phyloP scores from a whole-genome alignment of 2,113 vertebrate genomes.

The Onychostruthus taczanowskii region DNA sequence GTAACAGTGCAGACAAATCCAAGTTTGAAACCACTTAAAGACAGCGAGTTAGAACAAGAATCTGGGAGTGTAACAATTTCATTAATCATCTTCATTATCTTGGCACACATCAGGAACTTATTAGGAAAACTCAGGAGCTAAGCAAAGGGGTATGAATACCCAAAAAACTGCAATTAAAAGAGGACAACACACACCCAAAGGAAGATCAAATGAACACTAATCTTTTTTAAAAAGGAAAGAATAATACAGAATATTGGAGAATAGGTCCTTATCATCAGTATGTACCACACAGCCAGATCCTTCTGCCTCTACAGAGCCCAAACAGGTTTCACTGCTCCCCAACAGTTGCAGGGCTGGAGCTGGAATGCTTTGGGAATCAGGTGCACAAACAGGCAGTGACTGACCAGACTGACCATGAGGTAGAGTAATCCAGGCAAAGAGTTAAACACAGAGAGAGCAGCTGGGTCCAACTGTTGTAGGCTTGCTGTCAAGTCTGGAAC shows the following conservation, averaged over 20 bases:
- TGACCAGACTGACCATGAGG: not conserved
- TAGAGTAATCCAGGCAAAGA: not conserved
- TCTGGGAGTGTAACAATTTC: slow-evolving; percentile 50
- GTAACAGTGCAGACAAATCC: not conserved
- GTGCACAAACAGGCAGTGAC: not conserved
- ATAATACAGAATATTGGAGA: not conserved
- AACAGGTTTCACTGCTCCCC: not conserved
- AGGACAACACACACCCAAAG: slow-evolving; percentile 36
- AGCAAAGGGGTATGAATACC: slow-evolving; percentile 25
- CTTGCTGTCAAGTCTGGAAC: not conserved
- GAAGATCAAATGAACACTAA: slow-evolving; percentile 51
- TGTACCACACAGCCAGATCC: not conserved
- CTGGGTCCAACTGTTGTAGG: not conserved
- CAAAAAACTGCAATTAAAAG: slow-evolving; percentile 25
- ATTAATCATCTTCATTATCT: slow-evolving; percentile 61
- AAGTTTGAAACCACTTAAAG: slow-evolving; percentile 19
- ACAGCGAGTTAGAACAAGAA: slow-evolving; percentile 44
- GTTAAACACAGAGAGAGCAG: not conserved
- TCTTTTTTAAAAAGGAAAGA: slow-evolving; percentile 26
- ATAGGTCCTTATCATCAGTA: not conserved
- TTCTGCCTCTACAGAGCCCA: not conserved
- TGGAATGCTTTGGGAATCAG: not conserved
- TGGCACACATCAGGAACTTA: slow-evolving; percentile 44
- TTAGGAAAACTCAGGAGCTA: slow-evolving; percentile 50
- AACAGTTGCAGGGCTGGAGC: not conserved